phyloP scores from a whole-genome alignment of 1,140 invertebrate species.

The Periplaneta americana region DNA sequence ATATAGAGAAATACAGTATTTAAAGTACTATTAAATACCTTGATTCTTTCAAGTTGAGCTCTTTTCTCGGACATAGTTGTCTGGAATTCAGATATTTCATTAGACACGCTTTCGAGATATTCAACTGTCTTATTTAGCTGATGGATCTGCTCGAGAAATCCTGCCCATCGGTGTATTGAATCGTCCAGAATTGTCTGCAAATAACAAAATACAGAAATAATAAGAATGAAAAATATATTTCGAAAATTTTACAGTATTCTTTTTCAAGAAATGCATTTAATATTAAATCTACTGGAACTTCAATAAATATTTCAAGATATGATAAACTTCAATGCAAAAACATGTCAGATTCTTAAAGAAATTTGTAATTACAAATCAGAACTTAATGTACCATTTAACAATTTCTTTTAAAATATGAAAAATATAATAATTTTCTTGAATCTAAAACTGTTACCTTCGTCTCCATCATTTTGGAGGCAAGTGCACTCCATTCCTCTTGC shows the following conservation, averaged over 20 bases:
- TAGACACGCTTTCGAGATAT: slow-evolving; percentile 63
- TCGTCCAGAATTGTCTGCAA: slow-evolving; percentile 70
- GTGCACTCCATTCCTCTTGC: slow-evolving; percentile 84
- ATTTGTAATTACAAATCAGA: too few relatives aligned
- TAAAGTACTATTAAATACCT: too few relatives aligned
- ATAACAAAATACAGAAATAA: neutral
- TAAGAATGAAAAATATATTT: neutral
- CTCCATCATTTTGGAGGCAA: slow-evolving; percentile 84
- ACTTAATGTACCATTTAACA: too few relatives aligned
- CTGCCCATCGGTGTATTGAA: slow-evolving; percentile 83
- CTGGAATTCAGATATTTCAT: slow-evolving; percentile 69
- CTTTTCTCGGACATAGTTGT: slow-evolving; percentile 79
- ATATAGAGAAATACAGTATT: neutral
- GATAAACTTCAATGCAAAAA: too few relatives aligned
- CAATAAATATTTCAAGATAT: too few relatives aligned
- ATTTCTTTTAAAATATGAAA: too few relatives aligned
- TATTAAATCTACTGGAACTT: too few relatives aligned
- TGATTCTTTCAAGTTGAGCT: slow-evolving; percentile 76
- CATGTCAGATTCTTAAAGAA: too few relatives aligned
- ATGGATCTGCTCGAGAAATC: slow-evolving; percentile 82
- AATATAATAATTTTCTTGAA: too few relatives aligned
- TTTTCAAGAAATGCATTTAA: too few relatives aligned
- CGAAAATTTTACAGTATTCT: too few relatives aligned
- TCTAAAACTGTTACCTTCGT: slow-evolving; percentile 62
- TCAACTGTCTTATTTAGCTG: slow-evolving; percentile 76